Percentiles rank a stretch among this genome's conserved stretches.
Conservation (phyloP, 2,888 invertebrate species). For the Euplagia quadripunctaria region DNA sequence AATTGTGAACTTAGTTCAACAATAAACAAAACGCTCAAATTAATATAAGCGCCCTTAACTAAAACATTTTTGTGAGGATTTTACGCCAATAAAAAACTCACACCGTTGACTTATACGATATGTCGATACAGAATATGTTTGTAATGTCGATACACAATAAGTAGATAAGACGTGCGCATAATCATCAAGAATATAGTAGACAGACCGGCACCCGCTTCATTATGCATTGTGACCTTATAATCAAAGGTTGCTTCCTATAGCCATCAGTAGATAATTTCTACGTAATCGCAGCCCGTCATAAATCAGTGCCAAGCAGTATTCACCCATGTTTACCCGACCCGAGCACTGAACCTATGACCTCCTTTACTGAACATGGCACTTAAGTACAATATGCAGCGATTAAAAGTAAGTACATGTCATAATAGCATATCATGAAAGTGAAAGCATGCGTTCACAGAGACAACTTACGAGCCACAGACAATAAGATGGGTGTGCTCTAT, state of each 20-base stretch:
- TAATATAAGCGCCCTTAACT: too few relatives aligned
- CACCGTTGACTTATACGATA: background rate
- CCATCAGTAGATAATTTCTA: slow-evolving; percentile 40
- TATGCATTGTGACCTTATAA: slow-evolving; percentile 24
- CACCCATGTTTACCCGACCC: slow-evolving; percentile 54
- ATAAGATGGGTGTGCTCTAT: slow-evolving; percentile 64
- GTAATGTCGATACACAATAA: background rate
- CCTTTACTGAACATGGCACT: slow-evolving; percentile 53
- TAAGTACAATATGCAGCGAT: slow-evolving; percentile 54
- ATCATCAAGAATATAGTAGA: background rate
- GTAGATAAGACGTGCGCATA: background rate
- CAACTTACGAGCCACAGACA: slow-evolving; percentile 55
- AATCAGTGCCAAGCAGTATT: slow-evolving; percentile 49
- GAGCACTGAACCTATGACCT: slow-evolving; percentile 50
- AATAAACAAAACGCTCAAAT: too few relatives aligned
- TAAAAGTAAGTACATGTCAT: slow-evolving; percentile 56
- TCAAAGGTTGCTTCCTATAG: slow-evolving; percentile 31
- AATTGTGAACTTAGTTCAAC: too few relatives aligned
- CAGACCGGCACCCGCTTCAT: background rate
- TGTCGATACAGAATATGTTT: background rate
- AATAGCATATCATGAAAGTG: slow-evolving; percentile 55
- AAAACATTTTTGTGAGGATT: too few relatives aligned
- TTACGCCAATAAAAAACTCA: too few relatives aligned
- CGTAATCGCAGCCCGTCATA: slow-evolving; percentile 46
- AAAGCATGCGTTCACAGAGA: slow-evolving; percentile 51